Percentiles rank a stretch among this genome's conserved stretches.
These are phyloP conservation scores for Amblyraja radiata DNA, from an alignment of 2,797 vertebrate genomes.

Conservation along the genomic window DNA sequence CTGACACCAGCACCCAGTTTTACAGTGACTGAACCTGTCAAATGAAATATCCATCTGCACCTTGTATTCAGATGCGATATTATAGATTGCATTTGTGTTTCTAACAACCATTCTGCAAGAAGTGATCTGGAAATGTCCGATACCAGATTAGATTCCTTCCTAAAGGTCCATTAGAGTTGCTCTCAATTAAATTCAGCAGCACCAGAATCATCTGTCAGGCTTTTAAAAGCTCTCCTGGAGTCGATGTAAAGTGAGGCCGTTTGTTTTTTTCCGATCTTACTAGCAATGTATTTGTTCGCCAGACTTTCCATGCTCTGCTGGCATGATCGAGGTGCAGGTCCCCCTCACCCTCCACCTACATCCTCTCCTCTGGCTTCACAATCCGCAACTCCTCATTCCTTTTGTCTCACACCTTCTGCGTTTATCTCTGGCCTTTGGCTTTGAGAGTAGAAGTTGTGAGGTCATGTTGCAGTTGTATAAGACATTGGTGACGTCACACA, in stretches of 20 bases:
- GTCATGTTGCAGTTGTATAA: too few relatives aligned
- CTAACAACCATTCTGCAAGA: neutral
- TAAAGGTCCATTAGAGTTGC: neutral
- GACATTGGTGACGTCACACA: too few relatives aligned
- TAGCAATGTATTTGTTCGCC: neutral
- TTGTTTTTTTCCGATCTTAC: neutral
- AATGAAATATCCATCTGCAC: constrained; percentile 17
- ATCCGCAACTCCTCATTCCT: too few relatives aligned
- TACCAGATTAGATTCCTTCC: constrained; percentile 8
- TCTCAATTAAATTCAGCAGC: constrained; percentile 11
- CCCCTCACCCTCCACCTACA: neutral
- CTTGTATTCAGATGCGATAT: neutral
- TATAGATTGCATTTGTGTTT: neutral
- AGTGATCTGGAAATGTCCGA: neutral
- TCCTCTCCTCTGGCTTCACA: too few relatives aligned
- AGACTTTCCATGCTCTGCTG: neutral
- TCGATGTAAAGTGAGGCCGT: neutral
- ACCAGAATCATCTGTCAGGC: neutral
- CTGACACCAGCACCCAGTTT: constrained; percentile 9
- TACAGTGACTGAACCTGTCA: constrained; percentile 36
- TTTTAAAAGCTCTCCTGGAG: too few relatives aligned
- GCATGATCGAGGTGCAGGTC: too few relatives aligned
- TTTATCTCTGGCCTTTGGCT: too few relatives aligned
- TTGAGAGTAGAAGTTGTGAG: too few relatives aligned
- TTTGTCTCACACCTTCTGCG: too few relatives aligned